phyloP scores from a whole-genome alignment of 35 echinoderm and acorn worm genomes.

The Anneissia japonica region DNA sequence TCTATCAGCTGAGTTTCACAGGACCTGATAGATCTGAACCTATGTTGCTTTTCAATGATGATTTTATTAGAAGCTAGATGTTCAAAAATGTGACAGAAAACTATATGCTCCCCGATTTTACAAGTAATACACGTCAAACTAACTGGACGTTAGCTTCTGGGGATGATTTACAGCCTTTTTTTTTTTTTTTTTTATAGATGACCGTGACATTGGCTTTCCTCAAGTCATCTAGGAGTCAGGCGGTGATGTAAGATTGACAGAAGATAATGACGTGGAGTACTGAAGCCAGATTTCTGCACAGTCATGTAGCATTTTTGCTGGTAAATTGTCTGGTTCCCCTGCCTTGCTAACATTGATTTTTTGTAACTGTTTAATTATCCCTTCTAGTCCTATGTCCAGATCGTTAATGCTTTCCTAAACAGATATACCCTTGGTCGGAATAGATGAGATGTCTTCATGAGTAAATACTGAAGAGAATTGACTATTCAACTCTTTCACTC shows the following conservation, averaged over 20 bases:
- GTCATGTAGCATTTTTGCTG: slow-evolving; percentile 11
- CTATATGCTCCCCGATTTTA: slow-evolving; percentile 36
- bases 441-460: not conserved
- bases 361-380: slow-evolving; percentile 29
- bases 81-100: slow-evolving; percentile 13
- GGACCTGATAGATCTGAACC: too few species aligned
- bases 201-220: slow-evolving; percentile 23
- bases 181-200: slow-evolving; percentile 41
- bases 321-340: slow-evolving; percentile 16
- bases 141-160: slow-evolving; percentile 30
- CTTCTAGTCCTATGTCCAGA: slow-evolving; percentile 1
- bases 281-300: slow-evolving; percentile 24
- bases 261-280: slow-evolving; percentile 25
- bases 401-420: not conserved
- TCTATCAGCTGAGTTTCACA: too few species aligned
- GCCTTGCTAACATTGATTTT: slow-evolving; percentile 14
- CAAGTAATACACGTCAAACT: slow-evolving; percentile 33
- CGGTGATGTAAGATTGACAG: slow-evolving; percentile 10
- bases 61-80: slow-evolving; percentile 35
- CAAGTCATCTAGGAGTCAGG: slow-evolving; percentile 16
- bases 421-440: slow-evolving; percentile 16
- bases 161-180: slow-evolving; percentile 14
- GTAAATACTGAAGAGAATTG: slow-evolving; percentile 30
- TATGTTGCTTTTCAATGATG: slow-evolving; percentile 27
- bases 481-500: slow-evolving; percentile 13